phyloP scores from a whole-genome alignment of 2,797 vertebrate genomes.

The Neosalanx taihuensis region DNA sequence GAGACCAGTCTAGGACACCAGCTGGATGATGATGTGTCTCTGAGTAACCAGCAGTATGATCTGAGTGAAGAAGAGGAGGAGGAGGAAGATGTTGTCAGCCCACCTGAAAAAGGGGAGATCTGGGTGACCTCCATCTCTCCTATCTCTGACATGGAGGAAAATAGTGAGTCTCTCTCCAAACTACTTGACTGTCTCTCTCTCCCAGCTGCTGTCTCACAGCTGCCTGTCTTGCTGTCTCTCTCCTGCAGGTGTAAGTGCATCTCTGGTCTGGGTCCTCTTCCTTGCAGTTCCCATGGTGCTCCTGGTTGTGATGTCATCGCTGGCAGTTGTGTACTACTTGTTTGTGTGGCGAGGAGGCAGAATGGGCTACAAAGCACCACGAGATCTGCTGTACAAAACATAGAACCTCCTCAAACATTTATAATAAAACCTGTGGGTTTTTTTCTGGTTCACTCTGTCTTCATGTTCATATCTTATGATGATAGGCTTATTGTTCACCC shows the following conservation, averaged over 20 bases:
- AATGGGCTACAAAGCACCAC: constrained; percentile 60
- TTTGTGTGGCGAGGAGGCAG: constrained; percentile 73
- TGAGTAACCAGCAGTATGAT: too few species aligned
- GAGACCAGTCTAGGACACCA: too few species aligned
- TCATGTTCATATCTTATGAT: background rate
- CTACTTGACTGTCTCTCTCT: too few species aligned
- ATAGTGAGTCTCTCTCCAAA: constrained; percentile 34
- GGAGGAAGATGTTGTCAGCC: too few species aligned
- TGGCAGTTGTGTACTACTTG: constrained; percentile 66
- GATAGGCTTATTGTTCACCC: constrained; percentile 9
- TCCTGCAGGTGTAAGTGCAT: constrained; percentile 4
- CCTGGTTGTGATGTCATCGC: constrained; percentile 37
- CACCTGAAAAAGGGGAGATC: background rate
- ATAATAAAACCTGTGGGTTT: background rate
- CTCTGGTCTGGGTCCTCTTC: constrained; percentile 51
- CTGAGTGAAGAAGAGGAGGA: too few species aligned
- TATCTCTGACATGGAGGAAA: constrained; percentile 3
- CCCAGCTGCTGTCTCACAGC: too few species aligned
- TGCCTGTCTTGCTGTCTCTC: background rate
- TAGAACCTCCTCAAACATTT: constrained; percentile 3
- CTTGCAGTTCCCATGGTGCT: constrained; percentile 45
- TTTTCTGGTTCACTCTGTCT: background rate
- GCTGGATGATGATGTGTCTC: too few species aligned
- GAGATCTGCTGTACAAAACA: constrained; percentile 40
- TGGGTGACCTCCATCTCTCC: constrained; percentile 9